Conservation (phyloP, 2,113 vertebrate genomes). For the Brachyistius frenatus region DNA sequence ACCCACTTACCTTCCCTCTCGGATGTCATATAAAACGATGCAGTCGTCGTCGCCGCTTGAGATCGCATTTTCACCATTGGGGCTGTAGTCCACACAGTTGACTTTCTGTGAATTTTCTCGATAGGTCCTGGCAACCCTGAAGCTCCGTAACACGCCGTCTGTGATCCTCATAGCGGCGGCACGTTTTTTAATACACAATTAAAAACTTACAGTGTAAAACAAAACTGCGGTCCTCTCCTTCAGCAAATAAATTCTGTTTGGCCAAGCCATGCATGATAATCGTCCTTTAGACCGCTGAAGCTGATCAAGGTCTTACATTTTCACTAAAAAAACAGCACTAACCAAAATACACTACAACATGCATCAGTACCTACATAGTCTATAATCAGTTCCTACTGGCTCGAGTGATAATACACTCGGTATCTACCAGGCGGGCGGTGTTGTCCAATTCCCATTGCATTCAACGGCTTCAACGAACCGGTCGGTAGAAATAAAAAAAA, state of each 20-base stretch:
- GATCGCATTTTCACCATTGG: slow-evolving; percentile 94
- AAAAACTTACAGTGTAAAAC: not conserved
- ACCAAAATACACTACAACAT: not conserved
- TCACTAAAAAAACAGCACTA: not conserved
- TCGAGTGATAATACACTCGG: not conserved
- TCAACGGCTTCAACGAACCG: accelerated
- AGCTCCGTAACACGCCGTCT: slow-evolving; percentile 94
- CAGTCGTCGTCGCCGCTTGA: slow-evolving; percentile 98
- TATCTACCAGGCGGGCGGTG: slow-evolving; percentile 25
- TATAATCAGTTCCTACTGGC: no score
- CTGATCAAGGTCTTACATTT: no score
- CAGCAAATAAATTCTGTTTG: not conserved
- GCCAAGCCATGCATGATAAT: not conserved
- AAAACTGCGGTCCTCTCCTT: not conserved
- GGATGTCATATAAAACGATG: slow-evolving; percentile 96
- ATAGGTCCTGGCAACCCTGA: slow-evolving; percentile 95
- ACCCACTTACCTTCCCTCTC: slow-evolving; percentile 92
- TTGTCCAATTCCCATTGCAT: not conserved
- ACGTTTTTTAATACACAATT: not conserved
- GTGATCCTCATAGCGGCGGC: slow-evolving; percentile 91
- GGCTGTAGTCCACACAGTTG: slow-evolving; percentile 97
- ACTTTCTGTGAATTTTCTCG: slow-evolving; percentile 93
- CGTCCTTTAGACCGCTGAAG: no score
- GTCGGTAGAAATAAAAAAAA: accelerated
- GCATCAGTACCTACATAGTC: accelerated